Evolutionary conservation across 2,888 invertebrate genomes (phyloP), one percentile per base, ranked within the genome.

Genomic region (Autographa gamma): DNA sequence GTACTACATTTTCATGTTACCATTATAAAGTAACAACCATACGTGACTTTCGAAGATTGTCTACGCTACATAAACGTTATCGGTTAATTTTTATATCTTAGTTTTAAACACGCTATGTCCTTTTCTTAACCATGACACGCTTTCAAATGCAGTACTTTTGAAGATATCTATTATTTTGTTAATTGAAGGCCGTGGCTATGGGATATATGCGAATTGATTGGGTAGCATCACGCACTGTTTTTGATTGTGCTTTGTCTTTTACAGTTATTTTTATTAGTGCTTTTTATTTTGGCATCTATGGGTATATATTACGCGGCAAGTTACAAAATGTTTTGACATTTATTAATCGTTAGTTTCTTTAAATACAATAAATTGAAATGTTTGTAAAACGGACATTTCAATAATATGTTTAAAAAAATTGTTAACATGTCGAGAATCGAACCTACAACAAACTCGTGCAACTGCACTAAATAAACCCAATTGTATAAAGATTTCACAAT

Each of bases 61-160:
- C 32, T 71, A 80, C 66, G 80, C 79, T 64, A 73, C 75, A 69
- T 84, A 73, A 81, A 76, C 34, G 60, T 71, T 76, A 77, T 74
- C 74, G 73, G 60, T 77, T 52, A 76, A 74, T 70, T 74, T 79
- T 82, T 82, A 82, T 80, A 65, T 60, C 32, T 65, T 48, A 54
- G 66, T 66, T 62, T 41, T n/a, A 5, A 63, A 71, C 77, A 75
- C 74, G 77, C 75, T 66, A 38, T 73, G 32, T 56, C 77, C 69
- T 85, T 82, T 69, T 70, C 64, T 18, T 68, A 71, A 34, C 81
- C 83, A 63, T 83, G 83, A 81, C 77, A 81, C 66, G 73, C 77
- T 83, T 82, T 82, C 73, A 66, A 63, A 71, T 63, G 34, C 60
- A 14, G 18, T 65, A 58, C 31, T 60, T 63, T 59, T n/a, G 38